Evolutionary conservation across 2,797 vertebrate genomes (phyloP).

Genomic region (Aselliscus stoliczkanus): DNA sequence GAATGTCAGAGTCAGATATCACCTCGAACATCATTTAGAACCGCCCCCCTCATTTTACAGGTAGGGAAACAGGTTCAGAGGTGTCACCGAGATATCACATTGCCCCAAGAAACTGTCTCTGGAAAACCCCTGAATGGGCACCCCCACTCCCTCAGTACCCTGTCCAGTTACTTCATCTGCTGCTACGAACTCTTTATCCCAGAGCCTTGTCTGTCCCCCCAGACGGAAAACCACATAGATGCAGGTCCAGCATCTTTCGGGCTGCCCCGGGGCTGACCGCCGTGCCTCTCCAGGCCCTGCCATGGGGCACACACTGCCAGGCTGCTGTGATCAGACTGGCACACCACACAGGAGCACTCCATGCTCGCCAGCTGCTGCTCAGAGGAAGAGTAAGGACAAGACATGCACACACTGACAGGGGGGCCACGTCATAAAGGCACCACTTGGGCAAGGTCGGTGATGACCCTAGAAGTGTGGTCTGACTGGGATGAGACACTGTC

Average conservation of each 20-base stretch:
- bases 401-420: not conserved
- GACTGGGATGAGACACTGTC: not conserved
- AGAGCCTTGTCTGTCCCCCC: not conserved
- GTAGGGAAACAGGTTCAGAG: not conserved
- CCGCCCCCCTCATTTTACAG: not conserved
- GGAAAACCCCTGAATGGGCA: not conserved
- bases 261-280: not conserved
- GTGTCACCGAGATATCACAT: not conserved
- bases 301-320: not conserved
- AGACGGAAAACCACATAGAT: not conserved
- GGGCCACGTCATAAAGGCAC: fast-evolving
- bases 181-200: not conserved
- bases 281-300: not conserved
- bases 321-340: not conserved
- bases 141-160: not conserved
- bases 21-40: not conserved
- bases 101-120: not conserved
- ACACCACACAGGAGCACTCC: not conserved
- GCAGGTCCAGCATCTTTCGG: not conserved
- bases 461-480: not conserved
- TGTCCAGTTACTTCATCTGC: not conserved
- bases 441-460: not conserved
- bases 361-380: not conserved
- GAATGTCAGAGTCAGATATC: not conserved
- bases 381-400: not conserved